Conservation (phyloP, 2,113 vertebrate species). For the Acanthisitta chloris region DNA sequence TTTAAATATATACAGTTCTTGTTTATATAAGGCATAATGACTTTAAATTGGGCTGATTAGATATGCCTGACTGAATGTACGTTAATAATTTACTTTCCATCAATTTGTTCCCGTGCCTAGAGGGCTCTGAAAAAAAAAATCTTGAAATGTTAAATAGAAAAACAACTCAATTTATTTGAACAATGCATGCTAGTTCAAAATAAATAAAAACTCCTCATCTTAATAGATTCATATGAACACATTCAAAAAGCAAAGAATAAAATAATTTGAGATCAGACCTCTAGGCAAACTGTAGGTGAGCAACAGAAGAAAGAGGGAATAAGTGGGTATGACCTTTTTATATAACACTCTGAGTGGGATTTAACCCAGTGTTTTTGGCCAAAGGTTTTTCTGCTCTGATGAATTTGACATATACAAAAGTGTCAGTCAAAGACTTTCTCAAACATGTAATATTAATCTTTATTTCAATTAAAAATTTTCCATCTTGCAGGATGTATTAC, state of each 20-base stretch:
- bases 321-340: background rate
- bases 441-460: background rate
- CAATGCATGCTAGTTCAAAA: background rate
- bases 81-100: constrained; percentile 35
- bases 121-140: background rate
- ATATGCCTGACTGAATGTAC: background rate
- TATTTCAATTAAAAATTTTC: background rate
- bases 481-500: background rate
- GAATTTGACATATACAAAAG: background rate
- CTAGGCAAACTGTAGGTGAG: background rate
- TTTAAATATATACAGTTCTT: background rate
- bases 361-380: background rate
- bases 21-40: constrained; percentile 38
- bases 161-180: background rate
- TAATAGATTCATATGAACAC: background rate
- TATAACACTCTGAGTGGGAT: background rate
- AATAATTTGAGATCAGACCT: background rate
- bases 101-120: constrained; percentile 21
- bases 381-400: background rate
- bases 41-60: constrained; percentile 10
- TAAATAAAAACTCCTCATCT: background rate
- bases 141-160: background rate
- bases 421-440: background rate
- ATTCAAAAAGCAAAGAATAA: background rate
- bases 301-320: background rate